Conservation (phyloP, 2,113 vertebrate species). For the Brienomyrus brachyistius region DNA sequence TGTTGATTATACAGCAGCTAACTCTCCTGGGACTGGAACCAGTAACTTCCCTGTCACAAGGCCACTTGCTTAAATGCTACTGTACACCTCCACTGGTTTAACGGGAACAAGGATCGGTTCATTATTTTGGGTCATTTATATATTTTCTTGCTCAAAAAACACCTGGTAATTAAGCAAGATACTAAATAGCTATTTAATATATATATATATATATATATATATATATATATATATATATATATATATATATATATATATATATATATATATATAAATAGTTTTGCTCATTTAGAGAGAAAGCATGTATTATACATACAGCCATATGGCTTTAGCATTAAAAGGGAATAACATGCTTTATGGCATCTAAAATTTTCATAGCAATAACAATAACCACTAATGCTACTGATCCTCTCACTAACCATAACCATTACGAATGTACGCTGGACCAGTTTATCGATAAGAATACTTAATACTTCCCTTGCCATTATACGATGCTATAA, state of each 20-base stretch:
- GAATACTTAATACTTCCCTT: neutral
- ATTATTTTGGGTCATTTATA: constrained; percentile 7
- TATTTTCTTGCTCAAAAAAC: neutral
- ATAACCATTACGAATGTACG: neutral
- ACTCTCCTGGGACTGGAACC: neutral
- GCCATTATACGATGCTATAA: neutral
- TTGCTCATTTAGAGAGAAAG: neutral
- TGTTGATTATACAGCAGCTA: neutral
- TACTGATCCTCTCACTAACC: neutral
- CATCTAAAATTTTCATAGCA: neutral
- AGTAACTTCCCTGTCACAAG: neutral
- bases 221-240: neutral
- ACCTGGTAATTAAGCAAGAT: neutral
- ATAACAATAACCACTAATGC: neutral
- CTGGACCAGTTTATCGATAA: neutral
- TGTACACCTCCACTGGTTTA: neutral
- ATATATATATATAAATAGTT: neutral
- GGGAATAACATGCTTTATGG: neutral
- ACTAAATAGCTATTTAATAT: neutral
- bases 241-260: neutral
- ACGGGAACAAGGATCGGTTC: neutral
- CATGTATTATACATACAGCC: neutral
- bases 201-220: neutral
- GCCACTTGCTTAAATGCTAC: neutral
- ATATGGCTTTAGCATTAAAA: neutral